A percentile compares a stretch with the other conserved stretches of the same genome.
Evolutionary conservation across 2,113 vertebrate genomes (phyloP).

Genomic region (Archocentrus centrarchus): DNA sequence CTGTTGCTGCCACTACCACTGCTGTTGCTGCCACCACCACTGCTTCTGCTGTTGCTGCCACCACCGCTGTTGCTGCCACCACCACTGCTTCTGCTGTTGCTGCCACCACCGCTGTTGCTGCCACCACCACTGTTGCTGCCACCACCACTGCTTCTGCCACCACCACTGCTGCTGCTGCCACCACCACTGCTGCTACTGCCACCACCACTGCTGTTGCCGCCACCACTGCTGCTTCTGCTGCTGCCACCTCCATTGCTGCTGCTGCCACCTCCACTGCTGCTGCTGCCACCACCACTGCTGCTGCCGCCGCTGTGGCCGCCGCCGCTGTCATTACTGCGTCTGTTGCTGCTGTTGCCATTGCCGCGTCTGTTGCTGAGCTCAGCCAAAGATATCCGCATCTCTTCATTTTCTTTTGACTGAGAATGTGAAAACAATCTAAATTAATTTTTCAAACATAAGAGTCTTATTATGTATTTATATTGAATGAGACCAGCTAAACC

Average conservation of each 20-base stretch:
- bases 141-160: too few relatives aligned
- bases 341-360: neutral
- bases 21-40: too few relatives aligned
- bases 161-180: too few relatives aligned
- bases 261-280: too few relatives aligned
- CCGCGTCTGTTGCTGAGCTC: conserved; percentile 75
- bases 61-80: too few relatives aligned
- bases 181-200: too few relatives aligned
- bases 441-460: neutral
- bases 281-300: too few relatives aligned
- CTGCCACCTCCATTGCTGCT: too few relatives aligned
- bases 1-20: too few relatives aligned
- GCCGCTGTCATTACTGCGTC: neutral
- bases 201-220: too few relatives aligned
- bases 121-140: too few relatives aligned
- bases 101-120: neutral
- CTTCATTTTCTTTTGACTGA: conserved; percentile 92
- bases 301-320: neutral
- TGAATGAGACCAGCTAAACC: neutral
- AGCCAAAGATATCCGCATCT: conserved; percentile 87
- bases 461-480: neutral
- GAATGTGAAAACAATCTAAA: conserved; percentile 37
- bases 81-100: neutral
- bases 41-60: accelerated
- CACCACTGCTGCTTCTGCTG: too few relatives aligned